These are phyloP conservation scores for Microcebus jonahi DNA, from an alignment of 2,113 vertebrate species.

Conservation along the genomic window DNA sequence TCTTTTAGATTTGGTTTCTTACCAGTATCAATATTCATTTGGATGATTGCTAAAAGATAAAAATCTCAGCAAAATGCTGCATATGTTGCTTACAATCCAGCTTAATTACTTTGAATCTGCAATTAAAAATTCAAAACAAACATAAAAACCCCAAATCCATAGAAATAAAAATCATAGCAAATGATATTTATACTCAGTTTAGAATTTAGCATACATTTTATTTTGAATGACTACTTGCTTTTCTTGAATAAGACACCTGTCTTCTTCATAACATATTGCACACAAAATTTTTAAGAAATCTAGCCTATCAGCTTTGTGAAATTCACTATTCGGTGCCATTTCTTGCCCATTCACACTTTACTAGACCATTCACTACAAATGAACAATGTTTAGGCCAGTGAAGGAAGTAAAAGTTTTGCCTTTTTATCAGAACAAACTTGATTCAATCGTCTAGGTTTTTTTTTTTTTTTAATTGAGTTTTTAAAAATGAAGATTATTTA, in stretches of 20 bases:
- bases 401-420: neutral
- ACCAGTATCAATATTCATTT: constrained; percentile 45
- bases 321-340: neutral
- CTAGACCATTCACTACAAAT: neutral
- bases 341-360: neutral
- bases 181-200: constrained; percentile 23
- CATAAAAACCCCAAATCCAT: constrained; percentile 42
- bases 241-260: constrained; percentile 70
- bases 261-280: constrained; percentile 13
- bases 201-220: constrained; percentile 41
- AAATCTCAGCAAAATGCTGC: constrained; percentile 61
- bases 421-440: neutral
- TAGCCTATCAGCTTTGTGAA: neutral
- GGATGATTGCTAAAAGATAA: constrained; percentile 51
- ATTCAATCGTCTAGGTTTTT: neutral
- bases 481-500: neutral
- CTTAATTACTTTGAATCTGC: constrained; percentile 72
- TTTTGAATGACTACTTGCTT: constrained; percentile 53
- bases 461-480: neutral
- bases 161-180: constrained; percentile 59
- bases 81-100: constrained; percentile 54
- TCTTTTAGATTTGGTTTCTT: constrained; percentile 53
- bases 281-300: neutral
- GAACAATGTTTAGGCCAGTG: neutral
- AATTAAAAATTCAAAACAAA: constrained; percentile 67